Evolutionary conservation across 2,113 vertebrate genomes (phyloP).

Genomic region (Pterocles burchelli): DNA sequence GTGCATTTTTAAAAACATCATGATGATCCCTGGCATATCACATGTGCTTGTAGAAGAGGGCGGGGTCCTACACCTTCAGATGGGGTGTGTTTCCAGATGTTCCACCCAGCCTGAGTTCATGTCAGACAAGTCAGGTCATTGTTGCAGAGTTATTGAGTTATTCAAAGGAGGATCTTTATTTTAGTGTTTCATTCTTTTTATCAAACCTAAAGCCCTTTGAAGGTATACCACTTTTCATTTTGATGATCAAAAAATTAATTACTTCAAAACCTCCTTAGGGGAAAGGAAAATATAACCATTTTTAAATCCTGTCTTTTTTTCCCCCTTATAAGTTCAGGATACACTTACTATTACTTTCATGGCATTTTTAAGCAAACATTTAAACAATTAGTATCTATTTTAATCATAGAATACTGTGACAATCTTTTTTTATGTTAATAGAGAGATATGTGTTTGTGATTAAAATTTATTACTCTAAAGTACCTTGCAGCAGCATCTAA

Average conservation of each 20-base stretch:
- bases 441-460: neutral
- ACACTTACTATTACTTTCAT: neutral
- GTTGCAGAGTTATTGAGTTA: neutral
- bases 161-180: neutral
- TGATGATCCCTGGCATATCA: neutral
- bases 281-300: neutral
- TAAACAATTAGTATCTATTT: neutral
- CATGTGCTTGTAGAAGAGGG: conserved; percentile 28
- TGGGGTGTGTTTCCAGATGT: neutral
- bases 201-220: neutral
- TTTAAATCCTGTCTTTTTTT: neutral
- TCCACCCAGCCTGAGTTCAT: neutral
- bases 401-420: neutral
- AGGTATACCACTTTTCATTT: neutral
- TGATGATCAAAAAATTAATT: neutral
- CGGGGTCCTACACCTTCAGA: neutral
- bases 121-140: neutral
- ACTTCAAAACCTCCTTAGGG: neutral
- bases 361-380: neutral
- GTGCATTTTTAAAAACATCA: conserved; percentile 18
- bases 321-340: neutral
- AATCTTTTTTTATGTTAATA: neutral
- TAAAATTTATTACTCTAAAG: neutral
- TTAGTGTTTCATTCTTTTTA: neutral
- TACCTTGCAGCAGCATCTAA: neutral